Evolutionary conservation across 2,113 vertebrate species (phyloP).

Genomic region (Ictidomys tridecemlineatus): DNA sequence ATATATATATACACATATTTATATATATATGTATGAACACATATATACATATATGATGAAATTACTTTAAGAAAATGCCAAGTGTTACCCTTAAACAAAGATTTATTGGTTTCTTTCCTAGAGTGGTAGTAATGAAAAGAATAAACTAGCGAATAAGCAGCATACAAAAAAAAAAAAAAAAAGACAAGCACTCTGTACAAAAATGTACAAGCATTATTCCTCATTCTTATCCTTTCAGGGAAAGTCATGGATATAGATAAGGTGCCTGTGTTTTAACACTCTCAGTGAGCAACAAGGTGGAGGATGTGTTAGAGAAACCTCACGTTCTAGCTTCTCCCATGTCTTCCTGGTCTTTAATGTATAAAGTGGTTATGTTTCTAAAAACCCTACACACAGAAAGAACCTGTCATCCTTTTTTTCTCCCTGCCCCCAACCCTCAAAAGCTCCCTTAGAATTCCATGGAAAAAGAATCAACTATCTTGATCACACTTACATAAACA

Average conservation of each 20-base stretch:
- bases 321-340: not conserved
- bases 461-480: not conserved
- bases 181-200: not conserved
- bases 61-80: slow-evolving; percentile 54
- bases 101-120: slow-evolving; percentile 30
- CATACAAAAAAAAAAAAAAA: not conserved
- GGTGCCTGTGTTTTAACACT: not conserved
- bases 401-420: not conserved
- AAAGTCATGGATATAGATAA: not conserved
- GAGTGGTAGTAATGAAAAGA: not conserved
- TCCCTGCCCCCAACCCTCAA: not conserved
- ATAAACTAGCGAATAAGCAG: not conserved
- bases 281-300: not conserved
- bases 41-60: not conserved
- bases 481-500: slow-evolving; percentile 21
- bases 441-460: not conserved
- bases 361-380: not conserved
- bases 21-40: not conserved
- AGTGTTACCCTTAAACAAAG: not conserved
- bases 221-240: slow-evolving; percentile 8
- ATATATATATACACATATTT: not conserved
- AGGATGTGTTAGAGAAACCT: not conserved
- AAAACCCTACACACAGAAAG: not conserved
- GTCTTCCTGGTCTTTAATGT: not conserved
- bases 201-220: not conserved